Conservation (phyloP, 2,113 vertebrate genomes). For the Octodon degus region DNA sequence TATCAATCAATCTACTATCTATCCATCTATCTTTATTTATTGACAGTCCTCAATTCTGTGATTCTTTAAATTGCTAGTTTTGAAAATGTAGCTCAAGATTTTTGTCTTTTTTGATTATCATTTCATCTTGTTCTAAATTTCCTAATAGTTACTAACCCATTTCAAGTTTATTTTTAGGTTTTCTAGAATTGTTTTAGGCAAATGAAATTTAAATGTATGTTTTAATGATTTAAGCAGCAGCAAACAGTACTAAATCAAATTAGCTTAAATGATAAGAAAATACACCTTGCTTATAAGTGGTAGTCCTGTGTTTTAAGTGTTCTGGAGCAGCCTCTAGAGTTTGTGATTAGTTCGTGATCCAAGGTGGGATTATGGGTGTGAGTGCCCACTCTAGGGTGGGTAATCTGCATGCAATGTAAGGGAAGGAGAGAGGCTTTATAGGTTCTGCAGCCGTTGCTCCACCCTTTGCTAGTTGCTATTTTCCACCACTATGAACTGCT, state of each 20-base stretch:
- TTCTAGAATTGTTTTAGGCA: not conserved
- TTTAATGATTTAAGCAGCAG: not conserved
- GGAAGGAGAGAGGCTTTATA: too few species aligned
- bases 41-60: too few species aligned
- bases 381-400: too few species aligned
- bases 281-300: not conserved
- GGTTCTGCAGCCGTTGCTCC: too few species aligned
- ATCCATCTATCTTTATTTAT: too few species aligned
- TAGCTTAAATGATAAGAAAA: not conserved
- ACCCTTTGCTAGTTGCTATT: too few species aligned
- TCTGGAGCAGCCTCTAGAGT: too few species aligned
- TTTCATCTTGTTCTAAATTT: not conserved
- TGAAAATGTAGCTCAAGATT: not conserved
- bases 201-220: not conserved
- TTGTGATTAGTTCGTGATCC: too few species aligned
- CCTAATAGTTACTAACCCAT: not conserved
- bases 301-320: not conserved
- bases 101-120: not conserved
- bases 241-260: not conserved
- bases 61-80: not conserved
- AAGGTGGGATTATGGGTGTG: too few species aligned
- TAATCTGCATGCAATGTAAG: too few species aligned
- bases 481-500: too few species aligned
- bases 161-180: not conserved
- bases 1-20: too few species aligned